Percentiles rank a stretch among this genome's conserved stretches.
Evolutionary conservation across 2,888 invertebrate genomes (phyloP).

Genomic region (Noctua comes): DNA sequence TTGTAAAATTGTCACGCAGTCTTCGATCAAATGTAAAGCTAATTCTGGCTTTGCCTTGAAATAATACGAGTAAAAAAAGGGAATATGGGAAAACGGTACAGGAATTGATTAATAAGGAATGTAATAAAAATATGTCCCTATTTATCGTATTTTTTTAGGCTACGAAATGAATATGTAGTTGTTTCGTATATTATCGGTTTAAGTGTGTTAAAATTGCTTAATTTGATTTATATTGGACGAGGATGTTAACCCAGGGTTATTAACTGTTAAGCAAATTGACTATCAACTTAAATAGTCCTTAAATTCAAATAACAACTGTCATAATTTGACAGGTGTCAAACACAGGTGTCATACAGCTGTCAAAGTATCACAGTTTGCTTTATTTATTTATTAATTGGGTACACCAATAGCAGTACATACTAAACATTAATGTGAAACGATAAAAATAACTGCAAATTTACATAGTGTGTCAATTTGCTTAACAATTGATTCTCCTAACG

Average conservation of each 20-base stretch:
- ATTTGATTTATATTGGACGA: background rate
- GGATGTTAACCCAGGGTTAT: background rate
- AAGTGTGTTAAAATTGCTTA: background rate
- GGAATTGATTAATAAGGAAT: slow-evolving; percentile 47
- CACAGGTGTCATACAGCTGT: background rate
- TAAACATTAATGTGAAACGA: too few species aligned
- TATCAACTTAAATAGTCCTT: background rate
- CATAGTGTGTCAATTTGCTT: background rate
- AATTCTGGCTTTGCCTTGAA: background rate
- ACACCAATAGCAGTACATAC: too few species aligned
- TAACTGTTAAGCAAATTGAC: background rate
- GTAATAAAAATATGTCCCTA: background rate
- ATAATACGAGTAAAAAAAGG: slow-evolving; percentile 11
- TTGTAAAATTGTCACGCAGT: background rate
- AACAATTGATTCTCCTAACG: background rate
- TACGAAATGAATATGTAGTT: background rate
- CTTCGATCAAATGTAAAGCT: background rate
- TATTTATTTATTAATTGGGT: too few species aligned
- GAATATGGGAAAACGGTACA: slow-evolving; percentile 11
- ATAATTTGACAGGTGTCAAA: background rate
- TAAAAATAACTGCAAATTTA: too few species aligned
- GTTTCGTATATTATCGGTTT: slow-evolving; percentile 13
- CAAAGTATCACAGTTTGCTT: background rate
- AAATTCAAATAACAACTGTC: background rate
- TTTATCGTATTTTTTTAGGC: slow-evolving; percentile 8